A percentile compares a stretch with the other conserved stretches of the same genome.
Conservation (phyloP, 2,113 vertebrate species). For the Nibea coibor region DNA sequence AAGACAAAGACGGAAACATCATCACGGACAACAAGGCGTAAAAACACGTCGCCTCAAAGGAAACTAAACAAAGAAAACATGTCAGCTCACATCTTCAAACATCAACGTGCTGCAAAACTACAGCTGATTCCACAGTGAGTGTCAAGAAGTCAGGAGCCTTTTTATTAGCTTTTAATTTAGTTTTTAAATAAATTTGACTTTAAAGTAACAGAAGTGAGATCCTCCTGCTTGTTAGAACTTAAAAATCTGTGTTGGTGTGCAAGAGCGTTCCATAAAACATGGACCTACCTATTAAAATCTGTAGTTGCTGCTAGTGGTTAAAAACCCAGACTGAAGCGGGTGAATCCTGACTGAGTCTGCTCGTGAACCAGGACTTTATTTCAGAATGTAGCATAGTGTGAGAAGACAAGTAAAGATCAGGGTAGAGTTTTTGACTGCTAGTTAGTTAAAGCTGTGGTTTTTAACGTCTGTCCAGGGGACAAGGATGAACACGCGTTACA, state of each 20-base stretch:
- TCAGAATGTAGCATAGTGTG: too few relatives aligned
- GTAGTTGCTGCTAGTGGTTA: background rate
- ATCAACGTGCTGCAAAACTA: background rate
- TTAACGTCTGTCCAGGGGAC: too few relatives aligned
- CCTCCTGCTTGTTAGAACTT: background rate
- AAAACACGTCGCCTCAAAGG: background rate
- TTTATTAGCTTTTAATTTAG: background rate
- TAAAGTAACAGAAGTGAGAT: background rate
- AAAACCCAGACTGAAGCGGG: background rate
- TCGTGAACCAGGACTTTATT: too few relatives aligned
- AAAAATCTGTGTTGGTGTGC: background rate
- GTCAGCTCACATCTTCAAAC: background rate
- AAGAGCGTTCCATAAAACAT: too few relatives aligned
- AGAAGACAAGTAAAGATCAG: too few relatives aligned
- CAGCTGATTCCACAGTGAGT: background rate
- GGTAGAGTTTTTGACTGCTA: too few relatives aligned
- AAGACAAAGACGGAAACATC: conserved; percentile 92
- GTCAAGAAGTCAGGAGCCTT: background rate
- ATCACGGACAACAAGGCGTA: conserved; percentile 85
- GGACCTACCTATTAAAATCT: too few relatives aligned
- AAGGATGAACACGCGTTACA: too few relatives aligned
- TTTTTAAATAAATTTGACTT: background rate
- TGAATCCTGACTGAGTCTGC: background rate
- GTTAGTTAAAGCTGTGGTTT: too few relatives aligned
- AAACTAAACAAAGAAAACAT: background rate